These are phyloP conservation scores for Chironomus riparius DNA, from an alignment of 2,888 invertebrate genomes.

Conservation along the genomic window DNA sequence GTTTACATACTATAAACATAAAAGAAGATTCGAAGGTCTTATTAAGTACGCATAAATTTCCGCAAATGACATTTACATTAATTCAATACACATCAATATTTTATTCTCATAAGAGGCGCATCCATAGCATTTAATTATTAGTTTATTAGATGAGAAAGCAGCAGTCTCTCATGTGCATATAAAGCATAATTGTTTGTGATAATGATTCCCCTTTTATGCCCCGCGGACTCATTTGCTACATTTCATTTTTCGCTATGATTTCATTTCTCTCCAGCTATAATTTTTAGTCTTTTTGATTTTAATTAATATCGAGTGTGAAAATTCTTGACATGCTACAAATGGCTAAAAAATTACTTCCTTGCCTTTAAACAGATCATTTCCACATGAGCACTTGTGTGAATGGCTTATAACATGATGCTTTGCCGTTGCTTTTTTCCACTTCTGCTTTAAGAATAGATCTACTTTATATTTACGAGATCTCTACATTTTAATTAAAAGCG, in stretches of 20 bases:
- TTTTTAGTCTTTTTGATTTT: not conserved
- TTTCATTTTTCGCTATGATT: not conserved
- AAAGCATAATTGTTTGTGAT: not conserved
- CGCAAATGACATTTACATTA: no score
- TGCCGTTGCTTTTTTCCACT: no score
- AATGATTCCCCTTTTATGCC: not conserved
- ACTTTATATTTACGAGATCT: not conserved
- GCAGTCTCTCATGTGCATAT: not conserved
- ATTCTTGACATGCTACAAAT: slow-evolving; percentile 3
- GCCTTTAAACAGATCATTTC: not conserved
- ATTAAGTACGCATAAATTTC: no score
- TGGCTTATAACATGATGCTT: no score
- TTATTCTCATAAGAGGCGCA: no score
- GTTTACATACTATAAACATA: no score
- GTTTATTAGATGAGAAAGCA: not conserved
- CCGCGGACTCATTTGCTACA: not conserved
- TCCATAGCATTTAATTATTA: not conserved
- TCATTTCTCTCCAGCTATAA: not conserved
- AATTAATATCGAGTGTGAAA: slow-evolving; percentile 12
- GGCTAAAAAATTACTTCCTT: not conserved
- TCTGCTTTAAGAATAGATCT: no score
- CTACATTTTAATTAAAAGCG: not conserved
- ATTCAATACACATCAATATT: no score
- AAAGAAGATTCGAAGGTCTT: no score
- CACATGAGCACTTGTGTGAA: not conserved